A percentile compares a stretch with the other conserved stretches of the same genome.
Evolutionary conservation across 2,797 vertebrate species (phyloP).

Genomic region (Microhierax caerulescens): DNA sequence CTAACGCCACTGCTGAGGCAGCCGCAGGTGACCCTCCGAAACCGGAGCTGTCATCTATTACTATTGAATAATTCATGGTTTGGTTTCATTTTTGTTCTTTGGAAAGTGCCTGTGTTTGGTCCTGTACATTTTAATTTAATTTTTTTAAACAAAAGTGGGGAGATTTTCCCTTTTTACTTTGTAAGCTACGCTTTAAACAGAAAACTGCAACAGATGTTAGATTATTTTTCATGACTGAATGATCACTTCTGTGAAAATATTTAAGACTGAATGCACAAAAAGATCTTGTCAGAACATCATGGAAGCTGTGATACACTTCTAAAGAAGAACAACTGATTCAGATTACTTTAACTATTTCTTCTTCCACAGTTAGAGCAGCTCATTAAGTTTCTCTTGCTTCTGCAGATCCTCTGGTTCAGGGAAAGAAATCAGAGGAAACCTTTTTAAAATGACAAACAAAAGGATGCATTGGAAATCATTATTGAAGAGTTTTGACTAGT

Average conservation of each 20-base stretch:
- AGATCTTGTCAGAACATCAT: slow-evolving; percentile 59
- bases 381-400: slow-evolving; percentile 49
- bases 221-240: slow-evolving; percentile 73
- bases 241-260: slow-evolving; percentile 67
- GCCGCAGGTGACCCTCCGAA: slow-evolving; percentile 80
- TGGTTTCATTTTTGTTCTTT: slow-evolving; percentile 77
- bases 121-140: slow-evolving; percentile 81
- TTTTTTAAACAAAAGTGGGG: slow-evolving; percentile 67
- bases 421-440: slow-evolving; percentile 33
- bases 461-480: slow-evolving; percentile 33
- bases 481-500: slow-evolving; percentile 19
- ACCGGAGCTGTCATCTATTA: slow-evolving; percentile 86
- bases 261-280: slow-evolving; percentile 71
- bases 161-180: slow-evolving; percentile 73
- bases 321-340: slow-evolving; percentile 62
- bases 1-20: slow-evolving; percentile 77
- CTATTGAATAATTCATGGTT: slow-evolving; percentile 85
- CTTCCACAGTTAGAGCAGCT: slow-evolving; percentile 64
- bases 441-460: slow-evolving; percentile 44
- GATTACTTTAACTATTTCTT: slow-evolving; percentile 57
- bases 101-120: slow-evolving; percentile 94
- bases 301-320: slow-evolving; percentile 65
- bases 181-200: slow-evolving; percentile 72
- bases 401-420: slow-evolving; percentile 52
- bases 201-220: slow-evolving; percentile 67